These are phyloP conservation scores for Tragelaphus scriptus DNA, from an alignment of 2,113 vertebrate genomes.

Conservation along the genomic window DNA sequence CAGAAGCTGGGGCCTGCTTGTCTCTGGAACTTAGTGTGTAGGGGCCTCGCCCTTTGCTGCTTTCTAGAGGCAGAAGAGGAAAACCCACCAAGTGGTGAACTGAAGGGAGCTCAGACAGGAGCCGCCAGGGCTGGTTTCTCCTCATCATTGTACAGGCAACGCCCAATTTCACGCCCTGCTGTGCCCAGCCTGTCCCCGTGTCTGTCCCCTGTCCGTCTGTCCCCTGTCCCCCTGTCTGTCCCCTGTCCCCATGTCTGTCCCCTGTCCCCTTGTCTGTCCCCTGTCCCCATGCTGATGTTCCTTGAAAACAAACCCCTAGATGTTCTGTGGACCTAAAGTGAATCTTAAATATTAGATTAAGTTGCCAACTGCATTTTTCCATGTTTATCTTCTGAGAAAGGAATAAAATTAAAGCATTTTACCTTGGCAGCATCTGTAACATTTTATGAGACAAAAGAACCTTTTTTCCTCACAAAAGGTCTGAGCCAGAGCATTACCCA, in stretches of 20 bases:
- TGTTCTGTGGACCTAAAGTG: constrained; percentile 29
- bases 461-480: constrained; percentile 61
- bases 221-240: not conserved
- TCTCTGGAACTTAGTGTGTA: not conserved
- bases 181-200: not conserved
- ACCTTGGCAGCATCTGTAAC: constrained; percentile 74
- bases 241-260: too few relatives aligned
- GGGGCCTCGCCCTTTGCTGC: not conserved
- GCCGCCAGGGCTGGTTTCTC: not conserved
- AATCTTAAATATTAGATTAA: constrained; percentile 54
- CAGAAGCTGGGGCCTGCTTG: not conserved
- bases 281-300: not conserved
- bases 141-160: not conserved
- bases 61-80: constrained; percentile 30
- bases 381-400: constrained; percentile 71
- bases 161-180: not conserved
- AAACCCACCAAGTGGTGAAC: not conserved
- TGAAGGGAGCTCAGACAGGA: not conserved
- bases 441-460: constrained; percentile 71
- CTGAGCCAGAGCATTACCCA: constrained; percentile 68
- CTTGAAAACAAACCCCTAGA: constrained; percentile 39
- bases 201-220: not conserved
- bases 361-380: constrained; percentile 48
- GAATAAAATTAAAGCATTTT: constrained; percentile 74
- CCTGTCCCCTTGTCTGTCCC: not conserved